Evolutionary conservation across 2,888 invertebrate genomes (phyloP).

Genomic region (Prosopocoilus inquinatus): DNA sequence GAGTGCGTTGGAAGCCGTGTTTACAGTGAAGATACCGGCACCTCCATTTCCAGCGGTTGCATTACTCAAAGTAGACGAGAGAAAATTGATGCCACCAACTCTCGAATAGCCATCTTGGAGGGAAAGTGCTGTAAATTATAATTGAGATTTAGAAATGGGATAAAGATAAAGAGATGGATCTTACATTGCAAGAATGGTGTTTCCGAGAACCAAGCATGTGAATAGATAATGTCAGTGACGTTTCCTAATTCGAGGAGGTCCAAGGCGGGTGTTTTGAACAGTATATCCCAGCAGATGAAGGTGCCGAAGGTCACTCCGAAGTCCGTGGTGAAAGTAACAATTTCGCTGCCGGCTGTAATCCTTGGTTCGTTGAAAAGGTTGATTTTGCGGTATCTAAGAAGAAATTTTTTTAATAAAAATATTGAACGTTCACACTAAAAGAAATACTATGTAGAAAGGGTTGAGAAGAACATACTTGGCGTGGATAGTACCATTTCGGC

Average conservation of each 20-base stretch:
- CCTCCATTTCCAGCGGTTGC: slow-evolving; percentile 28
- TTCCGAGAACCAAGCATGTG: slow-evolving; percentile 81
- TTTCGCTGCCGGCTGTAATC: slow-evolving; percentile 50
- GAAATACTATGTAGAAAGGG: not conserved
- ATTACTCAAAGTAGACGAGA: slow-evolving; percentile 30
- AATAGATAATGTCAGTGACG: slow-evolving; percentile 62
- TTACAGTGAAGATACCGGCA: slow-evolving; percentile 28
- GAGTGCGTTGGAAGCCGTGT: not conserved
- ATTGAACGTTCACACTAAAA: no score
- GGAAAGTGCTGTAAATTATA: slow-evolving; percentile 28
- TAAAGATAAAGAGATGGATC: not conserved
- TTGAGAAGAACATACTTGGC: slow-evolving; percentile 55
- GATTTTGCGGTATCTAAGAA: slow-evolving; percentile 43
- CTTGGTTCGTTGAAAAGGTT: slow-evolving; percentile 51
- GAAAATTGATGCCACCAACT: slow-evolving; percentile 31
- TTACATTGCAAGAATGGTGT: slow-evolving; percentile 71
- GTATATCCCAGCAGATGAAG: slow-evolving; percentile 79
- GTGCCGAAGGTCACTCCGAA: slow-evolving; percentile 78
- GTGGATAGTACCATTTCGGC: slow-evolving; percentile 67
- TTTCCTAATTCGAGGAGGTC: slow-evolving; percentile 40
- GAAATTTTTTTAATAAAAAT: not conserved
- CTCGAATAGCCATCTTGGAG: slow-evolving; percentile 35
- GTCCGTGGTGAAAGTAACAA: slow-evolving; percentile 67
- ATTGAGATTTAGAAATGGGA: not conserved
- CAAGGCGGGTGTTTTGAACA: slow-evolving; percentile 70